Conservation (phyloP, 2,888 invertebrate genomes). For the Ecliptopera silaceata region DNA sequence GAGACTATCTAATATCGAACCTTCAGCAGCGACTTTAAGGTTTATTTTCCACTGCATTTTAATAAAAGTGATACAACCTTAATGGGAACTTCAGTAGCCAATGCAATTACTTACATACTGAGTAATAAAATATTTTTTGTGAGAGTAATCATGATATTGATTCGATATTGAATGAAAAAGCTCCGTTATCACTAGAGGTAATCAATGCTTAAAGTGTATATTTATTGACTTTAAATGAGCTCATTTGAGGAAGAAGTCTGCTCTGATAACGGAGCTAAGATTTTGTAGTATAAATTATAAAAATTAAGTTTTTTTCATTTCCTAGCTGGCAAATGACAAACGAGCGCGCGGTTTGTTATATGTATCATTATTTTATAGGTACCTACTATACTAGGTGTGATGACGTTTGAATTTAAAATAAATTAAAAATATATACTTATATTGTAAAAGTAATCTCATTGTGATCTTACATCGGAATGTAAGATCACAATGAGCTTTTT, state of each 20-base stretch:
- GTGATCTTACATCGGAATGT: too few species aligned
- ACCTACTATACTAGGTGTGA: too few species aligned
- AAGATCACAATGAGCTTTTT: too few species aligned
- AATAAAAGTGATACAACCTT: constrained; percentile 10
- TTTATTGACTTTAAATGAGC: constrained; percentile 5
- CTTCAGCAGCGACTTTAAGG: background rate
- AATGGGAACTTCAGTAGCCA: constrained; percentile 24
- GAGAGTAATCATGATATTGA: constrained; percentile 34
- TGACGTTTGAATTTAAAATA: too few species aligned
- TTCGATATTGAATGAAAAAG: constrained; percentile 34
- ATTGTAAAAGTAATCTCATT: too few species aligned
- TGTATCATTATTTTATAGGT: too few species aligned
- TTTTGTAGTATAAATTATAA: background rate
- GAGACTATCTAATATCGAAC: background rate
- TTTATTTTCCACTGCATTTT: background rate
- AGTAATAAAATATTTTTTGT: constrained; percentile 38
- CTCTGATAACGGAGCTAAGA: background rate
- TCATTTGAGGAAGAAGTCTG: background rate
- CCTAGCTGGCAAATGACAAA: too few species aligned
- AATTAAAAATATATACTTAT: too few species aligned
- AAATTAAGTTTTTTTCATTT: background rate
- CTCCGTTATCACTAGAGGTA: constrained; percentile 31
- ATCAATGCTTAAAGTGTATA: constrained; percentile 12
- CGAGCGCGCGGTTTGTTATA: too few species aligned
- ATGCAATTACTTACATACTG: constrained; percentile 34